Percentiles rank a stretch among this genome's conserved stretches.
phyloP scores from a whole-genome alignment of 2,113 vertebrate genomes.

The Phrynosoma blainvillii region DNA sequence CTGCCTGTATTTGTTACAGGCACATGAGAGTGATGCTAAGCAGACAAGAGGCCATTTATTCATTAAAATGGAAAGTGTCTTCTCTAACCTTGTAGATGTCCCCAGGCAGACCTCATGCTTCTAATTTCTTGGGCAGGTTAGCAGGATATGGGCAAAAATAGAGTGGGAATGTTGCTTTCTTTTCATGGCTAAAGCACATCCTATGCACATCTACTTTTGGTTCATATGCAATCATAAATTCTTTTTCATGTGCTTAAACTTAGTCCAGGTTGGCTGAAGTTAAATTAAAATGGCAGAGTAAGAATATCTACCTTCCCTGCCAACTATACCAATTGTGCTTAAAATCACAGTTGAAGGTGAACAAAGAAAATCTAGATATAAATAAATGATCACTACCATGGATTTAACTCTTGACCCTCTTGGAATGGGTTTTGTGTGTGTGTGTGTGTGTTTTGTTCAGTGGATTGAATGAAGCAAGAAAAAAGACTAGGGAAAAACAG shows the following conservation, averaged over 20 bases:
- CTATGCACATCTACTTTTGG: not conserved
- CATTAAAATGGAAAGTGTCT: constrained; percentile 68
- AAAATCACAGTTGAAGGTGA: not conserved
- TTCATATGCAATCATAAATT: not conserved
- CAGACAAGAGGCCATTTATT: constrained; percentile 53
- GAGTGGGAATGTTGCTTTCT: not conserved
- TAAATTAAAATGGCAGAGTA: not conserved
- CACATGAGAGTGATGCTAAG: constrained; percentile 64
- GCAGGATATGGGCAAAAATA: constrained; percentile 4
- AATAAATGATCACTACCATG: not conserved
- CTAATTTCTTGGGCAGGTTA: constrained; percentile 37
- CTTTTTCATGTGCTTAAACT: not conserved
- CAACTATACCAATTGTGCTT: not conserved
- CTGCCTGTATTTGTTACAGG: constrained; percentile 70
- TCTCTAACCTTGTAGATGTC: constrained; percentile 66
- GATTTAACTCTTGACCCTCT: not conserved
- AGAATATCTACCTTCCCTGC: not conserved
- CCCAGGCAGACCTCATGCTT: constrained; percentile 21
- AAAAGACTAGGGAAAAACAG: not conserved
- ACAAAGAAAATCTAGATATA: not conserved
- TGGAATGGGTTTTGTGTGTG: not conserved
- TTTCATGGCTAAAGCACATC: not conserved
- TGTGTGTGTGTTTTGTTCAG: no score
- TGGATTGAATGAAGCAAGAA: not conserved
- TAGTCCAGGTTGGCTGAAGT: not conserved